phyloP scores from a whole-genome alignment of 2,888 invertebrate species.

The Microplitis deprimator region DNA sequence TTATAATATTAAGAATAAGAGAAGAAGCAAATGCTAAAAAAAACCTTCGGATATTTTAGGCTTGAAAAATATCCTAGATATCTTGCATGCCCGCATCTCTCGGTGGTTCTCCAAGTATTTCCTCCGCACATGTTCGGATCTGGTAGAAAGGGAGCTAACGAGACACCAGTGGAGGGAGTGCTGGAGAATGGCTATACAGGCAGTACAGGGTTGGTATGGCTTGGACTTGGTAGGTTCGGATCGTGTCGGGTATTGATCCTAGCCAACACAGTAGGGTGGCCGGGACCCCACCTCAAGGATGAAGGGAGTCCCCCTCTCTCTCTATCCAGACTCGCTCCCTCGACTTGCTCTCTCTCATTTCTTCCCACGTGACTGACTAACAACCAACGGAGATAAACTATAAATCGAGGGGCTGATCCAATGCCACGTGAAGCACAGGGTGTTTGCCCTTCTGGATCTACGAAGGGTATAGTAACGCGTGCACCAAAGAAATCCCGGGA shows the following conservation, averaged over 20 bases:
- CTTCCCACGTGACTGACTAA: background rate
- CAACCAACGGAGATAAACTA: background rate
- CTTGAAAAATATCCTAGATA: slow-evolving; percentile 4
- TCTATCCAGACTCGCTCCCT: slow-evolving; percentile 4
- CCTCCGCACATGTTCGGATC: slow-evolving; percentile 17
- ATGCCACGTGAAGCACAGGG: slow-evolving; percentile 36
- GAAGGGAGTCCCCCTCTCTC: slow-evolving; percentile 46
- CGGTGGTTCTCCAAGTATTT: slow-evolving; percentile 35
- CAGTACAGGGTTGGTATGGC: slow-evolving; percentile 57
- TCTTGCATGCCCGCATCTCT: slow-evolving; percentile 1
- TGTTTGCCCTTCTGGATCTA: slow-evolving; percentile 27
- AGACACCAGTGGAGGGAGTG: slow-evolving; percentile 39
- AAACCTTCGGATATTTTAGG: background rate
- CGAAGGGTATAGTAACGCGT: slow-evolving; percentile 3
- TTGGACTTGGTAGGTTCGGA: slow-evolving; percentile 65
- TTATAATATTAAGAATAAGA: background rate
- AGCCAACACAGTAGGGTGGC: slow-evolving; percentile 66
- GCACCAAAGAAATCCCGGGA: slow-evolving; percentile 5
- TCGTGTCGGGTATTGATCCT: slow-evolving; percentile 69
- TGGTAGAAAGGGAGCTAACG: slow-evolving; percentile 29
- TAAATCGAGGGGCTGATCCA: slow-evolving; percentile 11
- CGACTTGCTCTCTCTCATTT: slow-evolving; percentile 15
- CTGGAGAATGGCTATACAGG: slow-evolving; percentile 50
- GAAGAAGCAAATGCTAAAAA: background rate
- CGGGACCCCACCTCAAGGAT: slow-evolving; percentile 65